Base-by-base conservation (phyloP, 2,888 invertebrate species). In the Ophraella communa region DNA sequence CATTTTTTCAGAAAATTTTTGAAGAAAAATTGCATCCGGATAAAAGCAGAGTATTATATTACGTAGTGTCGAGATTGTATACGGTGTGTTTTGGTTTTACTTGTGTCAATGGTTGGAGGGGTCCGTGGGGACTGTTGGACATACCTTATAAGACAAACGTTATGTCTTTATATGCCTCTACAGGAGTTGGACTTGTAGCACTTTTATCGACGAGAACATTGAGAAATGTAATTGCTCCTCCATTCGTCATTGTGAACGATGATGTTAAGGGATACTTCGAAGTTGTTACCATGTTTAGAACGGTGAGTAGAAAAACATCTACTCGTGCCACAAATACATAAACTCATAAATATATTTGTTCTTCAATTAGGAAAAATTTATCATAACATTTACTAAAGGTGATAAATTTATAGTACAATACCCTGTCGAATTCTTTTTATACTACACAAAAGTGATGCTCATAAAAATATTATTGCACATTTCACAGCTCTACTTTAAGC, bases 61-160 rank as follows among this genome's bases (percentile, higher is more conserved):
- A 91, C 76, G 79, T 88, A 61, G 80, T 86, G 60, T 93, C 93
- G 68, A 84, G 94, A 60, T 70, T 89, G 24, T 94, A 93, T 80
- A 94, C 94, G 17, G 85, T 86, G 66, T 79, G 89, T 70, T 94
- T 91, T 77, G 93, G 90, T 7, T 87, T 91, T 73, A 89, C 91
- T 67, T 94, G 94, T 80, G 93, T 95, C 45, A 94, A 92, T 77
- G 92, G 92, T 65, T 95, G 95, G 95, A 86, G 94, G 7, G 95
- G 95, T 1, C 88, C 91, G 47, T 95, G 94, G 94, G 85, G 86
- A 73, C 83, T 89, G 53, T 85, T 94, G 74, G 93, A 94, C 78
- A 84, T 88, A 78, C 88, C 90, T 74, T 90, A 91, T 35, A 88
- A 87, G 44, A 84, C 83, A 72, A 86, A 84, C 77, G 17, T 74